Base-by-base conservation (phyloP, 1,140 invertebrate genomes). In the Pseudachorutes palmiensis region DNA sequence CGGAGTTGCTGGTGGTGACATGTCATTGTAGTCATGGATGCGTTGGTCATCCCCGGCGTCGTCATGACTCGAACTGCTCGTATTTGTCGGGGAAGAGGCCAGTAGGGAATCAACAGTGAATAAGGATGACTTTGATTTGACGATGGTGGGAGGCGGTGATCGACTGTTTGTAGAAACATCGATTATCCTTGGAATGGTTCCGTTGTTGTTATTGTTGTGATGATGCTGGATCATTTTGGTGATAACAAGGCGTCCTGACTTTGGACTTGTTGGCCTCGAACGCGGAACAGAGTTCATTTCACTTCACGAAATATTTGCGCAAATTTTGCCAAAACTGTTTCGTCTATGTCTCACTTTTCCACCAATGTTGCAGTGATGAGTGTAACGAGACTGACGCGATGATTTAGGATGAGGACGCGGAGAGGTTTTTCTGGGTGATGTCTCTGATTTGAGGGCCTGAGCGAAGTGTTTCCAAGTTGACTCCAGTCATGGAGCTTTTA, bases 1-100 rank as follows among this genome's bases (percentile, higher is more conserved):
- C 49, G 72, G 72, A 32, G 72, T 74, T 29, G 72, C 72, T 29
- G 72, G 72, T 48, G 72, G 72, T 26, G 72, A 74, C 59, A 74
- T 45, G 62, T 74, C 72, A 36, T 68, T 69, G 31, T 64, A 71
- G 28, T 71, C 70, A 36, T 70, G 71, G 12, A 63, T 3, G 29
- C 29, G 32, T 2, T 5, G 2, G n/a, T 63, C 61, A 9, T 61
- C 59, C 9, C 64, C 60, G 55, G 33, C 61, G 55, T 36, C 32
- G 29, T 41, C 49, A 48, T 45, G 29, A 48, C 57, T 62, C 36
- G 26, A 24, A 22, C 61, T 49, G n/a, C 36, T 69, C 5, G 32
- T 51, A 32, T 29, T 63, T 16, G 62, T 64, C 12, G 32, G n/a
- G 12, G 61, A 41, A 29, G 62, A 51, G 31, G 72, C 70, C 22